A percentile compares a stretch with the other conserved stretches of the same genome.
Evolutionary conservation across 2,888 invertebrate species (phyloP).

Genomic region (Parasteatoda lunata): DNA sequence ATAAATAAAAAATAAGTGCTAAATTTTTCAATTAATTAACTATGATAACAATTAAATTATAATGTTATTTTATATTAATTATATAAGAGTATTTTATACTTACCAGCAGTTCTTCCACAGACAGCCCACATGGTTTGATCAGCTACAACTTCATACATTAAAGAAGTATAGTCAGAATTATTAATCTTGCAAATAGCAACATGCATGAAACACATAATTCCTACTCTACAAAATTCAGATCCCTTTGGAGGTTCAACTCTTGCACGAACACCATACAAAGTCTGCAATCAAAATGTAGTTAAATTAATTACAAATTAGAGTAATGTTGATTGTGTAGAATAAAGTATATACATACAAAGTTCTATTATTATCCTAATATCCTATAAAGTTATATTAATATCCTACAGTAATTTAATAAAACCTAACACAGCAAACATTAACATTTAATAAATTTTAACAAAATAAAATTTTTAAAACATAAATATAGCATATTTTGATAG

Average conservation of each 20-base stretch:
- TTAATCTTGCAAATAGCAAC: slow-evolving; percentile 71
- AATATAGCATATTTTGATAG: background rate
- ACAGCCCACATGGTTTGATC: slow-evolving; percentile 96
- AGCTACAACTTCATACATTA: slow-evolving; percentile 95
- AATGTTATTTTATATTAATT: no score
- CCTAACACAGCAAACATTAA: background rate
- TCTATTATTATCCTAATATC: no score
- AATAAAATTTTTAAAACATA: background rate
- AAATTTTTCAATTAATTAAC: no score
- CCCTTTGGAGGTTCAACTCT: slow-evolving; percentile 85
- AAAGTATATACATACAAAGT: no score
- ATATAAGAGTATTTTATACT: background rate
- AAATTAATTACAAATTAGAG: background rate
- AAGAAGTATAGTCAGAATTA: slow-evolving; percentile 76
- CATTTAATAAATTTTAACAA: background rate
- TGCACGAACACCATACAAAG: slow-evolving; percentile 86
- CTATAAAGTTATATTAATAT: no score
- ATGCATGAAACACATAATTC: slow-evolving; percentile 82
- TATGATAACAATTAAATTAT: no score
- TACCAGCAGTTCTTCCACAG: slow-evolving; percentile 80
- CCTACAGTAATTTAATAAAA: background rate
- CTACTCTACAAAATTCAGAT: slow-evolving; percentile 89
- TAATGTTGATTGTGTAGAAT: no score
- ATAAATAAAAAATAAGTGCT: no score
- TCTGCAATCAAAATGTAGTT: slow-evolving; percentile 77